These are phyloP conservation scores for Pherbina coryleti DNA, from an alignment of 2,888 invertebrate species.

Conservation along the genomic window DNA sequence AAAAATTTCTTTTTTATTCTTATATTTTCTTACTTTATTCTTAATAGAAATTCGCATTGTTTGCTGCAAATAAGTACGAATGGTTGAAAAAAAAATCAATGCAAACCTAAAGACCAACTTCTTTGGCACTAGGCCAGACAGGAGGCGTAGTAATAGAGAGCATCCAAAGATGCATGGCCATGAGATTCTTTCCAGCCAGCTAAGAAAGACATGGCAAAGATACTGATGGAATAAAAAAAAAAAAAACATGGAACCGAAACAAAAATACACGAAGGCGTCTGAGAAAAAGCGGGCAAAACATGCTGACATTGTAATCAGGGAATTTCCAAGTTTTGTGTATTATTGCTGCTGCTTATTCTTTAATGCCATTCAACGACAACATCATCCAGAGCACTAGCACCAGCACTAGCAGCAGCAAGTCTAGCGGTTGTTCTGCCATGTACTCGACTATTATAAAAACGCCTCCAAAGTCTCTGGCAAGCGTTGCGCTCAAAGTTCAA, in stretches of 20 bases:
- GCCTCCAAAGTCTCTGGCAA: conserved; percentile 27
- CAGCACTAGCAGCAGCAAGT: conserved; percentile 15
- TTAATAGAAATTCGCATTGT: conserved; percentile 37
- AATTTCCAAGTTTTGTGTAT: conserved; percentile 27
- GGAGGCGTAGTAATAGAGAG: neutral
- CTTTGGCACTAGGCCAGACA: conserved; percentile 55
- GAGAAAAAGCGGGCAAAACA: conserved; percentile 3
- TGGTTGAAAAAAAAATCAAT: conserved; percentile 38
- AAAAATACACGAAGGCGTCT: neutral
- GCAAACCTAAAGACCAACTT: conserved; percentile 62
- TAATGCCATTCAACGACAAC: neutral
- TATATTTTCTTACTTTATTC: conserved; percentile 38
- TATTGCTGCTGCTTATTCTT: conserved; percentile 4
- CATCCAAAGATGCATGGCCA: neutral
- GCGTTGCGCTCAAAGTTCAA: conserved; percentile 22
- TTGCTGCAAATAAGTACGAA: neutral
- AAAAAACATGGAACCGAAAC: conserved; percentile 7
- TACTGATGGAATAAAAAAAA: neutral
- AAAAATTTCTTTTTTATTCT: conserved; percentile 14
- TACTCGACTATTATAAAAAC: conserved; percentile 27
- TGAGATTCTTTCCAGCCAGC: neutral
- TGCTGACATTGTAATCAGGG: conserved; percentile 41
- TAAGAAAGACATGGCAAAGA: neutral
- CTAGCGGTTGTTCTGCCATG: neutral
- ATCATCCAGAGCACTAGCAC: conserved; percentile 1